Evolutionary conservation across 2,113 vertebrate genomes (phyloP).

Genomic region (Puntigrus tetrazona): DNA sequence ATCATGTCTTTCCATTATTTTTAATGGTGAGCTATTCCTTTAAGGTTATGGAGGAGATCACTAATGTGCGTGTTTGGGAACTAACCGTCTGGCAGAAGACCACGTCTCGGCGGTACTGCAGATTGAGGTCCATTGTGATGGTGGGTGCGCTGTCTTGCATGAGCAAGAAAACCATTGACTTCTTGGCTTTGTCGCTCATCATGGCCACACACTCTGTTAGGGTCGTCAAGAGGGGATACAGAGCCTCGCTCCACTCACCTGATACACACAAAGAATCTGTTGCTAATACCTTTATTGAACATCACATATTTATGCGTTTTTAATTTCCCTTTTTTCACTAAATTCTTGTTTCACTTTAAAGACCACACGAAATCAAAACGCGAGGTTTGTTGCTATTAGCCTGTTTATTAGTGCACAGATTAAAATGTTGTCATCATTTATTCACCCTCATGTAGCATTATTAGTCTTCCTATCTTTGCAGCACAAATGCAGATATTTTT

Average conservation of each 20-base stretch:
- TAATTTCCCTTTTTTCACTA: too few species aligned
- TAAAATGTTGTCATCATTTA: background rate
- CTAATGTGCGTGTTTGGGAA: background rate
- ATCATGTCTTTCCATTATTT: too few species aligned
- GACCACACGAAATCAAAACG: background rate
- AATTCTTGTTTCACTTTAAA: background rate
- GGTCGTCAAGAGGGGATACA: slow-evolving; percentile 95
- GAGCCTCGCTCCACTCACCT: slow-evolving; percentile 98
- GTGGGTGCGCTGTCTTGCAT: slow-evolving; percentile 97
- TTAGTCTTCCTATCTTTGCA: background rate
- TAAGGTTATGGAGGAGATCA: background rate
- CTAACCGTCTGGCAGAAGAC: slow-evolving; percentile 98
- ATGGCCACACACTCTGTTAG: slow-evolving; percentile 95
- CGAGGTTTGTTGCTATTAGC: background rate
- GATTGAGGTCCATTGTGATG: slow-evolving; percentile 86
- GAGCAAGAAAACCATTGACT: slow-evolving; percentile 95
- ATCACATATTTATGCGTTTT: background rate
- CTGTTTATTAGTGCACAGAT: background rate
- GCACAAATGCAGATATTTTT: background rate
- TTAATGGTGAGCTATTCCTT: background rate
- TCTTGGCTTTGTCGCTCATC: slow-evolving; percentile 98
- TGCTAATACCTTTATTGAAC: slow-evolving; percentile 4
- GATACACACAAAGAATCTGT: slow-evolving; percentile 40
- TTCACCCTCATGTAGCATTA: background rate
- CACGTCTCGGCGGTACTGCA: slow-evolving; percentile 95